A percentile compares a stretch with the other conserved stretches of the same genome.
Evolutionary conservation across 2,888 invertebrate species (phyloP).

Genomic region (Cephalotes varians): DNA sequence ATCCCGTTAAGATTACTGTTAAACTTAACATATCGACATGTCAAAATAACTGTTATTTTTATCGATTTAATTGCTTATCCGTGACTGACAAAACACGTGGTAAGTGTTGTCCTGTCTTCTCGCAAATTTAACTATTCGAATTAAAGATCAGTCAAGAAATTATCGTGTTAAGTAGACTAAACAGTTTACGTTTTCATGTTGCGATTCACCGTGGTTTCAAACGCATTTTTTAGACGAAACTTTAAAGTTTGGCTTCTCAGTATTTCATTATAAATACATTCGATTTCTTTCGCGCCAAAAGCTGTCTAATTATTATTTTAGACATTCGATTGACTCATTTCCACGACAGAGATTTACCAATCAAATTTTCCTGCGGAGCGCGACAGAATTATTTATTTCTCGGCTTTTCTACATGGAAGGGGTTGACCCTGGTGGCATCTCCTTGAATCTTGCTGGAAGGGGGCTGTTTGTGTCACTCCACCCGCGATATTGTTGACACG

Average conservation of each 20-base stretch:
- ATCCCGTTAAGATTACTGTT: slow-evolving; percentile 41
- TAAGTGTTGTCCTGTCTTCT: background rate
- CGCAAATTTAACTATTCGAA: background rate
- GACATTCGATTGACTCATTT: background rate
- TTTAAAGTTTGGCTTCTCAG: background rate
- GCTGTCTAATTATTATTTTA: background rate
- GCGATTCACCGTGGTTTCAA: background rate
- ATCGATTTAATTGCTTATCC: background rate
- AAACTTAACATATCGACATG: background rate
- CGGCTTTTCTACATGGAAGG: slow-evolving; percentile 57
- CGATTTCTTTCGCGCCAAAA: background rate
- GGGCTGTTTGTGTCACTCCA: slow-evolving; percentile 66
- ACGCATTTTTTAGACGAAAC: background rate
- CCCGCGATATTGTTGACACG: slow-evolving; percentile 71
- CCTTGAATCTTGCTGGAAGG: slow-evolving; percentile 66
- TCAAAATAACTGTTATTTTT: background rate
- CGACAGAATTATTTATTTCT: slow-evolving; percentile 62
- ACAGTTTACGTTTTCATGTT: slow-evolving; percentile 19
- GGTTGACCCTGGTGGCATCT: slow-evolving; percentile 74
- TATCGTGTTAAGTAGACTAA: slow-evolving; percentile 21
- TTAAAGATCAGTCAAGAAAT: slow-evolving; percentile 4
- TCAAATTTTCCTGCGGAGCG: slow-evolving; percentile 15
- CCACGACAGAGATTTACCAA: background rate
- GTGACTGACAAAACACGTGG: background rate
- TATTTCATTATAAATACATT: background rate